These are phyloP conservation scores for Pseudorhombus dupliciocellatus DNA, from an alignment of 2,113 vertebrate species.

Conservation along the genomic window DNA sequence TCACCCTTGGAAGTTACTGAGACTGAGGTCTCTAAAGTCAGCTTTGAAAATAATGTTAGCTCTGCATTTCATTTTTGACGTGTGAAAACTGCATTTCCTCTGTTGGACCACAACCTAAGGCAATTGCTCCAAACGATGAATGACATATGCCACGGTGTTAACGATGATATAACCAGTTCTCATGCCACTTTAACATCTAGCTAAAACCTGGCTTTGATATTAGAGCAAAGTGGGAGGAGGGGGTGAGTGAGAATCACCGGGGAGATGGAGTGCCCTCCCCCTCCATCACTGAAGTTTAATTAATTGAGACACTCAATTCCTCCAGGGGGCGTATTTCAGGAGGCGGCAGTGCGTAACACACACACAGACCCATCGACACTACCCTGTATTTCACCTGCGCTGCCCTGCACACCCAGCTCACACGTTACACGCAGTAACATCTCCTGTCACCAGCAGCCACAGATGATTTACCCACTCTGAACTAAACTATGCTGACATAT, in stretches of 20 bases:
- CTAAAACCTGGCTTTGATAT: constrained; percentile 5
- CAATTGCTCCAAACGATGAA: neutral
- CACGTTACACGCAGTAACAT: constrained; percentile 20
- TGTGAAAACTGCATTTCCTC: constrained; percentile 9
- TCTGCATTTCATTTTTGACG: constrained; percentile 19
- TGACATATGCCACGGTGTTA: neutral
- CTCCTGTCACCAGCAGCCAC: constrained; percentile 4
- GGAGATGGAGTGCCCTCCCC: constrained; percentile 8
- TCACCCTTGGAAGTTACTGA: constrained; percentile 24
- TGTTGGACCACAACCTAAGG: neutral
- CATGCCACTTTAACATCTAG: neutral
- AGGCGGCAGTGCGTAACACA: neutral
- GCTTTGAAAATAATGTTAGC: constrained; percentile 17
- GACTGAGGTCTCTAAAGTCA: constrained; percentile 15
- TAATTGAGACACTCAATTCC: constrained; percentile 17
- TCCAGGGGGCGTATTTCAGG: neutral
- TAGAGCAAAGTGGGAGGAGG: neutral
- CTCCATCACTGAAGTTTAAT: constrained; percentile 26
- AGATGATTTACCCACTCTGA: constrained; percentile 13
- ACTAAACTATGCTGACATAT: constrained; percentile 12
- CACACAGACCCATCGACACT: neutral
- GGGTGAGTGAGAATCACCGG: neutral
- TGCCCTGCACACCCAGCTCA: neutral
- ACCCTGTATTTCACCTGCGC: neutral
- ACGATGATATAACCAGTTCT: neutral